Evolutionary conservation across 1,140 invertebrate genomes (phyloP), one percentile per base, ranked within the genome.

Genomic region (Batillaria attramentaria): DNA sequence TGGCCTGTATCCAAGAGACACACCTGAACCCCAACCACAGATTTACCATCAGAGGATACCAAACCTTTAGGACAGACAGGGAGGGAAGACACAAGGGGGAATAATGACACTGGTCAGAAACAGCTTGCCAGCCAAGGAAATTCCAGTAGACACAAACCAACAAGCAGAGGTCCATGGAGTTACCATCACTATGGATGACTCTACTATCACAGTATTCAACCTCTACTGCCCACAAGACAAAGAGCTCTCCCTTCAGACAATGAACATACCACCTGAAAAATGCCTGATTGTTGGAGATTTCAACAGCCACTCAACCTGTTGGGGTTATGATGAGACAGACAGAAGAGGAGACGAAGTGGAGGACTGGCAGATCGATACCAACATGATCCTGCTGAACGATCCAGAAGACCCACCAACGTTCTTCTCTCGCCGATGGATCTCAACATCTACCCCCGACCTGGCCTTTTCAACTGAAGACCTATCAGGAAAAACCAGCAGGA

Each of bases 401-500:
- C 72, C 81, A 20, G 68, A 72, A 33, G 73, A 79, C 41, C 37
- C 24, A 31, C 70, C 68, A 33, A 79, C 77, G 4, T 79, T 79
- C 76, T 81, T 54, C 42, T 80, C 81, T n/a, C 72, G 78, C 74
- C 2, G 62, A 39, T 82, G 78, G 69, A 43, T 72, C 35, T 72
- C 72, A 1, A 72, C 81, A 18, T 72, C 72, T 18, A 82, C 81
- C 13, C 81, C 81, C 37, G 78, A 62, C 41, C 41, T 82, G 20
- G 81, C 73, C 16, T 66, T 82, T 57, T 72, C 72, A 33, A 72
- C 78, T n/a, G 78, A 79, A 41, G 78, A 82, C 73, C 68, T 81
- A 4, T 77, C 57, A 24, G 28, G 33, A 18, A 79, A 62, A 68
- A 62, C 41, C 31, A 46, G 8, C 50, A 57, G 69, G 20, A 28